Evolutionary conservation across 2,113 vertebrate species (phyloP).

Genomic region (Ceyx cyanopectus): DNA sequence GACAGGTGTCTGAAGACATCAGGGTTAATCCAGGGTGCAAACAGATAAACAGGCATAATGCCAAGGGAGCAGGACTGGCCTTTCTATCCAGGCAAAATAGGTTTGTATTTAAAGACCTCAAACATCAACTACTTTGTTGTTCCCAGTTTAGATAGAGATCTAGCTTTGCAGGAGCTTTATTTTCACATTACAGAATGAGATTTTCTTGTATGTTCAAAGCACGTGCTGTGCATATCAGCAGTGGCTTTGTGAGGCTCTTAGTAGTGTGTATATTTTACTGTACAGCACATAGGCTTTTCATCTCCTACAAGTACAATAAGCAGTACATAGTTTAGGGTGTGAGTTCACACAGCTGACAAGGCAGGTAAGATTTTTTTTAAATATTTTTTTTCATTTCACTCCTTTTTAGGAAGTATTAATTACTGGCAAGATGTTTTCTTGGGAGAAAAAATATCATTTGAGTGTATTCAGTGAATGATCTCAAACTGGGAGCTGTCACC

Average conservation of each 20-base stretch:
- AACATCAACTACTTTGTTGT: neutral
- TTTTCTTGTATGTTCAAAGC: neutral
- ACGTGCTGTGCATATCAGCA: neutral
- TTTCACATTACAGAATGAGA: neutral
- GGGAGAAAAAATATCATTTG: neutral
- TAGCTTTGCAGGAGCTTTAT: neutral
- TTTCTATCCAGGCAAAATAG: neutral
- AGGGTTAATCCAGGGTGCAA: conserved; percentile 7
- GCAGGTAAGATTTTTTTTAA: no score
- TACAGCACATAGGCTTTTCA: neutral
- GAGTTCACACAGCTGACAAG: neutral
- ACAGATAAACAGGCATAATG: neutral
- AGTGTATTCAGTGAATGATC: neutral
- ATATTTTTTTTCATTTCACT: neutral
- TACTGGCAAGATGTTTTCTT: neutral
- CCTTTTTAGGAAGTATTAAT: neutral
- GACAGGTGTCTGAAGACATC: neutral
- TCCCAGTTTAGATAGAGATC: neutral
- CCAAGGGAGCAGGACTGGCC: neutral
- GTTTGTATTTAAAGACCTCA: neutral
- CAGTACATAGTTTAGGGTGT: neutral
- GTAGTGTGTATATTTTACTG: neutral
- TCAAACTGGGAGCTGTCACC: rapidly evolving
- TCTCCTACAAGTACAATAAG: neutral
- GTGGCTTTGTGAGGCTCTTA: neutral